These are phyloP conservation scores for Hassar affinis DNA, from an alignment of 2,113 vertebrate species.

Conservation along the genomic window DNA sequence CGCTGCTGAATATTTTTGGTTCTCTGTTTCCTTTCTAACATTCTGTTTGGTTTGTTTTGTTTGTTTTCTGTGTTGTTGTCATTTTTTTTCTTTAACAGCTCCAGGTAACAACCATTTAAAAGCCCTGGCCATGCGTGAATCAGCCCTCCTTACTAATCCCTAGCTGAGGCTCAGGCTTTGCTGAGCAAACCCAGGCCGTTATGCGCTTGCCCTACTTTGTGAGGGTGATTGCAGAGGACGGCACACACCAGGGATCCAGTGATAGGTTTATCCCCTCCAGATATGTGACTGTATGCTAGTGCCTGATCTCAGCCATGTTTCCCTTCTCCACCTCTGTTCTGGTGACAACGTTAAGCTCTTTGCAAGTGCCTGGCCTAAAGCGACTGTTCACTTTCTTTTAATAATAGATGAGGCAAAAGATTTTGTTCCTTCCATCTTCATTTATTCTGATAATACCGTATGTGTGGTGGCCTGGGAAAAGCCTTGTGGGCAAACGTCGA, in stretches of 20 bases:
- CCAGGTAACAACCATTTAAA: constrained; percentile 85
- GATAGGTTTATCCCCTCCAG: constrained; percentile 73
- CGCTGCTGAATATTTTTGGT: constrained; percentile 71
- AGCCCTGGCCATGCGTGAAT: constrained; percentile 82
- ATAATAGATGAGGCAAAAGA: constrained; percentile 16
- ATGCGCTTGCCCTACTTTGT: constrained; percentile 75
- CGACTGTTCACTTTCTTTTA: neutral
- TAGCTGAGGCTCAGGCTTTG: constrained; percentile 80
- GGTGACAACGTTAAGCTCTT: constrained; percentile 71
- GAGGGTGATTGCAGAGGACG: constrained; percentile 73
- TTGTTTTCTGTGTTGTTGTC: constrained; percentile 69
- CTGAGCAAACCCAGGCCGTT: constrained; percentile 77
- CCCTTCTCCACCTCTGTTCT: constrained; percentile 63
- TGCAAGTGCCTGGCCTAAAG: constrained; percentile 62
- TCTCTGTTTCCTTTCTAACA: constrained; percentile 76
- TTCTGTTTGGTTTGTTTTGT: constrained; percentile 48
- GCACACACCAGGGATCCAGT: constrained; percentile 74
- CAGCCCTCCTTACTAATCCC: constrained; percentile 78
- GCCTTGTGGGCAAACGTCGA: neutral
- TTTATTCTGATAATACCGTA: neutral
- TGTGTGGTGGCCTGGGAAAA: neutral
- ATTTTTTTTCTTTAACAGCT: constrained; percentile 81
- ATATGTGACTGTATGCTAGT: constrained; percentile 67
- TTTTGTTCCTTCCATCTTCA: neutral
- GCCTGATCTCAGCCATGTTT: constrained; percentile 76